These are phyloP conservation scores for Istiophorus platypterus DNA, from an alignment of 2,113 vertebrate species.

Conservation along the genomic window DNA sequence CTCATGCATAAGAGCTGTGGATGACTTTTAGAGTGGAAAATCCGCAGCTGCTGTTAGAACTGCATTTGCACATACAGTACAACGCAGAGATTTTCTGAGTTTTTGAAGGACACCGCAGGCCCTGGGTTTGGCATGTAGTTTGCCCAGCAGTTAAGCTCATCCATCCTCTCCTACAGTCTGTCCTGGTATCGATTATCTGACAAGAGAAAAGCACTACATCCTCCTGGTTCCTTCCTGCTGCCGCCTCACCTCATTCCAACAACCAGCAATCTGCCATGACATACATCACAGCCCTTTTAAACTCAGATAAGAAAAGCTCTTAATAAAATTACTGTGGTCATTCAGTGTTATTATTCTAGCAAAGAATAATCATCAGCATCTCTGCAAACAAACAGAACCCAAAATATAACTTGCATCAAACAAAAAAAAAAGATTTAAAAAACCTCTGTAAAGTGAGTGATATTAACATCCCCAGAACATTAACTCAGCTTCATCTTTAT, in stretches of 20 bases:
- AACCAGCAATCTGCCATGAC: conserved; percentile 70
- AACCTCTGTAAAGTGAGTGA: conserved; percentile 20
- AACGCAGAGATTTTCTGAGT: conserved; percentile 53
- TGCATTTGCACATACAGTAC: conserved; percentile 41
- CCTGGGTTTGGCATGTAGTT: conserved; percentile 50
- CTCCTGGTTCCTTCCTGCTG: conserved; percentile 79
- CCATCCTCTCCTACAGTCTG: conserved; percentile 73
- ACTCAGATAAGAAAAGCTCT: conserved; percentile 72
- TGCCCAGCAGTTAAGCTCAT: conserved; percentile 60
- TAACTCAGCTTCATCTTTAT: conserved; percentile 32
- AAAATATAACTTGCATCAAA: conserved; percentile 13
- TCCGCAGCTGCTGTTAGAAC: conserved; percentile 53
- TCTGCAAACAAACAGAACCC: conserved; percentile 38
- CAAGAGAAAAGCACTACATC: conserved; percentile 80
- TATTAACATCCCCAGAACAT: conserved; percentile 33
- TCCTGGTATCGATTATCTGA: conserved; percentile 82
- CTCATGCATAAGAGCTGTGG: conserved; percentile 66
- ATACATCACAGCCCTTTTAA: conserved; percentile 73
- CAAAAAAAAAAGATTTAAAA: conserved; percentile 28
- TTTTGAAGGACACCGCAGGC: conserved; percentile 53
- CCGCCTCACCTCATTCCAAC: conserved; percentile 74
- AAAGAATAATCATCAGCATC: conserved; percentile 59
- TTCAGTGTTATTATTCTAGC: conserved; percentile 60
- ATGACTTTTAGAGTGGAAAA: conserved; percentile 73
- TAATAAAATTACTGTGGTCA: conserved; percentile 71